These are phyloP conservation scores for Nothocercus julius DNA, from an alignment of 2,113 vertebrate species.

Conservation along the genomic window DNA sequence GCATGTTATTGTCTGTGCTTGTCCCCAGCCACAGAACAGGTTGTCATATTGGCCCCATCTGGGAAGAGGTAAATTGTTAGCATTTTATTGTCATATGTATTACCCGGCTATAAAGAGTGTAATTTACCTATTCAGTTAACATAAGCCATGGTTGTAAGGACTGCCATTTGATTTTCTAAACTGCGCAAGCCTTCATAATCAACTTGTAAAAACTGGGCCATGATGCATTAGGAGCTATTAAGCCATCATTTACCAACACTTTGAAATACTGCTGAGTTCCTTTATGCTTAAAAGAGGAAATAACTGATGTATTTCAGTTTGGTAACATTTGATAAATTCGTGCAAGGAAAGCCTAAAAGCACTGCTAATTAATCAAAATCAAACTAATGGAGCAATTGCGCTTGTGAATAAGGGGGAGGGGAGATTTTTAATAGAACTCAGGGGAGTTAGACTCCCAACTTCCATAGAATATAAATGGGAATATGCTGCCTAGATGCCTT, in stretches of 20 bases:
- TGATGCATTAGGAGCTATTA: slow-evolving; percentile 70
- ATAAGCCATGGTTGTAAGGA: slow-evolving; percentile 12
- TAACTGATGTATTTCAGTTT: slow-evolving; percentile 68
- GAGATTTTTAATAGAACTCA: slow-evolving; percentile 56
- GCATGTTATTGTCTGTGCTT: neutral
- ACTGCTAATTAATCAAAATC: slow-evolving; percentile 70
- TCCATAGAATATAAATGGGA: slow-evolving; percentile 55
- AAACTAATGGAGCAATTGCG: slow-evolving; percentile 52
- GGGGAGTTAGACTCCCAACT: slow-evolving; percentile 35
- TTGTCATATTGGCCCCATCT: neutral
- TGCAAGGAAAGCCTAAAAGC: slow-evolving; percentile 64
- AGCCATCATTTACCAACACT: slow-evolving; percentile 65
- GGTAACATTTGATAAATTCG: slow-evolving; percentile 65
- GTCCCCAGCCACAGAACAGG: neutral
- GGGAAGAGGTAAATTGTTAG: neutral
- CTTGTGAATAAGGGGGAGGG: slow-evolving; percentile 54
- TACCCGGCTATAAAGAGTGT: slow-evolving; percentile 17
- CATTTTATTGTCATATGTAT: slow-evolving; percentile 23
- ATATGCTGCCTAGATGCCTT: slow-evolving; percentile 40
- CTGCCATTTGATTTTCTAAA: slow-evolving; percentile 61
- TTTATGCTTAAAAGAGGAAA: slow-evolving; percentile 65
- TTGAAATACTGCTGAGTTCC: slow-evolving; percentile 30
- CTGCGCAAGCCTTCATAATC: slow-evolving; percentile 57
- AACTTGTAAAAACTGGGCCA: slow-evolving; percentile 62
- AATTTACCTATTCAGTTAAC: slow-evolving; percentile 59